Conservation (phyloP, 2,888 invertebrate genomes). For the Synergus gifuensis region DNA sequence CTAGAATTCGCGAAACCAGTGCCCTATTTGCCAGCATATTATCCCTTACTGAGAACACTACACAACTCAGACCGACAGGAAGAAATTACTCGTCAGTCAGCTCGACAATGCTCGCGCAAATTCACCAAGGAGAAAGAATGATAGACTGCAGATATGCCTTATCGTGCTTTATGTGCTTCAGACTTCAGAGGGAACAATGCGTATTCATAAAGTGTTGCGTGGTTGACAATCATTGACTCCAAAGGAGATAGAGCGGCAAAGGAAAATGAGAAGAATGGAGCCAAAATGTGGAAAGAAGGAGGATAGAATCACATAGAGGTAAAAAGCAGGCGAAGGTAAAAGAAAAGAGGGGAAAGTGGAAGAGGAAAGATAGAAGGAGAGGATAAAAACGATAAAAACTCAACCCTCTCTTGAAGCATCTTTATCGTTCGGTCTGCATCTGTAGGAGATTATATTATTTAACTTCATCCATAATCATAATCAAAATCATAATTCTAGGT, state of each 20-base stretch:
- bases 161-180: not conserved
- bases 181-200: conserved; percentile 4
- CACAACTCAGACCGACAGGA: conserved; percentile 30
- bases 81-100: conserved; percentile 50
- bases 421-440: conserved; percentile 55
- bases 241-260: conserved; percentile 51
- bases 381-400: conserved; percentile 66
- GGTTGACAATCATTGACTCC: conserved; percentile 56
- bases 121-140: conserved; percentile 49
- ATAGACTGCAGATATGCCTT: conserved; percentile 37
- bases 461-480: no score
- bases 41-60: not conserved
- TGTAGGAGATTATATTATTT: conserved; percentile 63
- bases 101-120: conserved; percentile 45
- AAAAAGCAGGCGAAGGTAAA: not conserved
- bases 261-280: conserved; percentile 41
- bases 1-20: not conserved
- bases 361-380: conserved; percentile 51
- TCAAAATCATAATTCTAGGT: no score
- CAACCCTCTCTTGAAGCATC: conserved; percentile 55
- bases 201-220: conserved; percentile 54
- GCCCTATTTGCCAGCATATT: not conserved
- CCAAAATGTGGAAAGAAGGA: conserved; percentile 43
- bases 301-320: not conserved
- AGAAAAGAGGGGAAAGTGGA: not conserved